Conservation (phyloP, 1,140 invertebrate species). For the Drosophila watanabei region DNA sequence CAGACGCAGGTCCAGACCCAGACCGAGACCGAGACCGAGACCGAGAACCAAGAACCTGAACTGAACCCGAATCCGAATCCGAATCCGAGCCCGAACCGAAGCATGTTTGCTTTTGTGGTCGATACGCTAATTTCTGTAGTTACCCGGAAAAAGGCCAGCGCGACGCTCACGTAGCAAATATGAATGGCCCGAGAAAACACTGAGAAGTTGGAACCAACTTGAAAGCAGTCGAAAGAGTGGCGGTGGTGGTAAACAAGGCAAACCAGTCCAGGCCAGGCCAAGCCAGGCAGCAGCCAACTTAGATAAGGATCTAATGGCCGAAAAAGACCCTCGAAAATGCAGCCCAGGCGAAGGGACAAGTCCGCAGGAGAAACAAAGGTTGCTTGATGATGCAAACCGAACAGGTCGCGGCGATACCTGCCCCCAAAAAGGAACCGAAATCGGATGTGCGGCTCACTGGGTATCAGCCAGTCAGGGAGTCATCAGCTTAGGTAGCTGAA, state of each 20-base stretch:
- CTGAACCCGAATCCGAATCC: constrained; percentile 5
- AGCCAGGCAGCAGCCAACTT: constrained; percentile 56
- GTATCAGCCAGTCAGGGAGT: constrained; percentile 35
- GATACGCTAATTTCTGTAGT: constrained; percentile 83
- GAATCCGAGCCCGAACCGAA: constrained; percentile 26
- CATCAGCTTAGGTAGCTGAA: constrained; percentile 39
- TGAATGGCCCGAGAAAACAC: constrained; percentile 58
- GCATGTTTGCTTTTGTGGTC: constrained; percentile 79
- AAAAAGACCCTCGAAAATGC: constrained; percentile 45
- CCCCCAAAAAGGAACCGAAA: constrained; percentile 35
- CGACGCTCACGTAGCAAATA: constrained; percentile 70
- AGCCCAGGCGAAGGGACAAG: constrained; percentile 39
- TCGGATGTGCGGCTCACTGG: constrained; percentile 74
- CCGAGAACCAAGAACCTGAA: constrained; percentile 25
- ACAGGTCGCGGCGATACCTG: constrained; percentile 45
- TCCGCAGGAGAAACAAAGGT: constrained; percentile 20
- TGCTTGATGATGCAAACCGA: constrained; percentile 31
- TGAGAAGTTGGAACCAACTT: neutral
- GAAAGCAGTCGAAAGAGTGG: constrained; percentile 19
- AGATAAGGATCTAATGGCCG: constrained; percentile 76
- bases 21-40: constrained; percentile 17
- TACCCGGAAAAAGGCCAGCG: constrained; percentile 67
- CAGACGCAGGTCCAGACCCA: constrained; percentile 38
- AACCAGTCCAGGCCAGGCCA: constrained; percentile 55
- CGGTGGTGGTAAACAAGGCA: constrained; percentile 53